A percentile compares a stretch with the other conserved stretches of the same genome.
These are phyloP conservation scores for Holocentrus rufus DNA, from an alignment of 2,797 vertebrate genomes.

Conservation along the genomic window DNA sequence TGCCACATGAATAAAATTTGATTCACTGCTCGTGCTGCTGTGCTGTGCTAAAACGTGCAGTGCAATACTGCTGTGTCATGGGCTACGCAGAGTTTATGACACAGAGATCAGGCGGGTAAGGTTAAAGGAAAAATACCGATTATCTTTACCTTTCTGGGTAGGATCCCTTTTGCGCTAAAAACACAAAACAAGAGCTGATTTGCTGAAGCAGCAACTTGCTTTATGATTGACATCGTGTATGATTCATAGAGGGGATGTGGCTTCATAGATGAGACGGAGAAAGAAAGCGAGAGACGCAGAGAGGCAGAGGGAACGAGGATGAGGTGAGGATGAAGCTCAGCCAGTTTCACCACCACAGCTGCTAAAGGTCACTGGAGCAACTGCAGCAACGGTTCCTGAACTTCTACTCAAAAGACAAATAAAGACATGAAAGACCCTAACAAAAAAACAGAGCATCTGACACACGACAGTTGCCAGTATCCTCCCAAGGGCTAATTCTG, in stretches of 20 bases:
- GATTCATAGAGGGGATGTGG: background rate
- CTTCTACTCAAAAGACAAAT: conserved; percentile 63
- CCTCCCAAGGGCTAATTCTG: conserved; percentile 43
- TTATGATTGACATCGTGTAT: conserved; percentile 23
- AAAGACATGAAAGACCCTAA: conserved; percentile 41
- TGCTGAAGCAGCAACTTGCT: conserved; percentile 2
- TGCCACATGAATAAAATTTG: too few species aligned
- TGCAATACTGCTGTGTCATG: conserved; percentile 15
- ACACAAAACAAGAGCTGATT: background rate
- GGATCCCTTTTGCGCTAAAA: conserved; percentile 16
- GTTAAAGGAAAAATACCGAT: conserved; percentile 4
- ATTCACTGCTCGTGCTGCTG: too few species aligned
- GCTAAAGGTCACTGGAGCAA: conserved; percentile 79
- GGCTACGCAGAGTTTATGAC: conserved; percentile 2
- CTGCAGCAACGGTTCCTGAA: conserved; percentile 61
- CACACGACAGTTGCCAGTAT: conserved; percentile 57
- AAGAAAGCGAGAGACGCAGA: conserved; percentile 10
- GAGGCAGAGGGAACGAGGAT: conserved; percentile 29
- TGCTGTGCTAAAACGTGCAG: conserved; percentile 24
- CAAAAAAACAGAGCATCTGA: conserved; percentile 67
- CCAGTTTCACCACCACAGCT: conserved; percentile 66
- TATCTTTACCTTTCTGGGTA: conserved; percentile 1
- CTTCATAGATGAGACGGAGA: conserved; percentile 12
- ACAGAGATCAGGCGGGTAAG: conserved; percentile 2
- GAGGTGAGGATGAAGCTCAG: conserved; percentile 55